phyloP scores from a whole-genome alignment of 2,888 invertebrate species.

The Xylota segnis region DNA sequence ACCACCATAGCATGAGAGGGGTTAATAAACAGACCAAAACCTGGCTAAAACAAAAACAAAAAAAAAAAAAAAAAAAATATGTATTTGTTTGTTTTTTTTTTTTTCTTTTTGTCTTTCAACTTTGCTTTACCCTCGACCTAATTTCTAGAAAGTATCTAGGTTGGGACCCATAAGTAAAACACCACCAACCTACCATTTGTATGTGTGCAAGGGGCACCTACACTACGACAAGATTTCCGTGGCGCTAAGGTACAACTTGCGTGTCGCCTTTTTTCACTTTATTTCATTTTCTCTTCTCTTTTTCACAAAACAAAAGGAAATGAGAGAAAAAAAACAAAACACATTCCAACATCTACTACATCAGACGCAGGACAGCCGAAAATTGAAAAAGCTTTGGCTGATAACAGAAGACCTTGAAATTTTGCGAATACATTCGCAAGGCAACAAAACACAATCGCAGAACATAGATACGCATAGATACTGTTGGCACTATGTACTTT shows the following conservation, averaged over 20 bases:
- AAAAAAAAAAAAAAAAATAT: background rate
- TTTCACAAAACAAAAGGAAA: conserved; percentile 7
- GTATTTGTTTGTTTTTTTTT: background rate
- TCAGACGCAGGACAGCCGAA: conserved; percentile 6
- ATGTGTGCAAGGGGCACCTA: background rate
- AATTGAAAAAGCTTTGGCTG: conserved; percentile 28
- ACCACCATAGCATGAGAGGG: conserved; percentile 1
- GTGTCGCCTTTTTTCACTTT: conserved; percentile 41
- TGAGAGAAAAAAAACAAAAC: background rate
- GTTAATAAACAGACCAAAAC: background rate
- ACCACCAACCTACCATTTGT: conserved; percentile 11
- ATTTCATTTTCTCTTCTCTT: conserved; percentile 9
- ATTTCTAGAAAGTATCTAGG: conserved; percentile 48
- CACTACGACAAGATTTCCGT: conserved; percentile 7
- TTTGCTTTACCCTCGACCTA: conserved; percentile 55
- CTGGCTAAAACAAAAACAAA: background rate
- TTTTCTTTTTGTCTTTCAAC: conserved; percentile 1
- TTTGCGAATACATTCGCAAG: conserved; percentile 30
- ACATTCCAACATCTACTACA: conserved; percentile 14
- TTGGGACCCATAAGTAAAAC: conserved; percentile 32
- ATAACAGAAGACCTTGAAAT: conserved; percentile 60
- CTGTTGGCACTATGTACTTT: background rate
- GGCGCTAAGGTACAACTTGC: conserved; percentile 22
- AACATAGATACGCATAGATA: conserved; percentile 4
- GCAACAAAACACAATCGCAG: conserved; percentile 21